These are phyloP conservation scores for Cyclophora punctaria DNA, from an alignment of 2,888 invertebrate genomes.

Conservation along the genomic window DNA sequence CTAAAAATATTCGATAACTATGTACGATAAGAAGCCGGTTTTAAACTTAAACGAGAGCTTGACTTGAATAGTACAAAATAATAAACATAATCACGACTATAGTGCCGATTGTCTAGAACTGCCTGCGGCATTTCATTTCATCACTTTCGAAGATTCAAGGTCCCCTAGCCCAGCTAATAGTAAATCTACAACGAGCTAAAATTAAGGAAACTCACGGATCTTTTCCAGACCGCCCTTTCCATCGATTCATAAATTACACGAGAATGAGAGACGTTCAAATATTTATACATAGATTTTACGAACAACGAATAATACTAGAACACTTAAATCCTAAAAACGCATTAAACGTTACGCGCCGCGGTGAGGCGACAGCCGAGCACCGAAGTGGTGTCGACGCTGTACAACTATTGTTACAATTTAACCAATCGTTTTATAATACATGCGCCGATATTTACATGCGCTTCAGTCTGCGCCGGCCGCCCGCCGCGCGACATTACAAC, in stretches of 20 bases:
- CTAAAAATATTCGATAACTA: conserved; percentile 69
- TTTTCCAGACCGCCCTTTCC: conserved; percentile 51
- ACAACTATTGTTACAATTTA: conserved; percentile 61
- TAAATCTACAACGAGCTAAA: conserved; percentile 72
- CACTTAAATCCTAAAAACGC: conserved; percentile 65
- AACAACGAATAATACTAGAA: conserved; percentile 75
- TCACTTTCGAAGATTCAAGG: conserved; percentile 69
- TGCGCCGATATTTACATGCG: conserved; percentile 24
- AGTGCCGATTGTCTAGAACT: conserved; percentile 75
- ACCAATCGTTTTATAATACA: conserved; percentile 20
- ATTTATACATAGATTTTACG: conserved; percentile 75
- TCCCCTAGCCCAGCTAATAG: conserved; percentile 75
- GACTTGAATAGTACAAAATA: conserved; percentile 67
- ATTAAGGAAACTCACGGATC: conserved; percentile 58
- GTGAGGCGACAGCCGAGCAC: conserved; percentile 60
- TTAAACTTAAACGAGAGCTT: conserved; percentile 73
- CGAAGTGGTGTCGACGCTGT: conserved; percentile 59
- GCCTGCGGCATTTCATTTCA: conserved; percentile 61
- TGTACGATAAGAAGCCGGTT: conserved; percentile 69
- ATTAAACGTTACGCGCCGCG: conserved; percentile 56
- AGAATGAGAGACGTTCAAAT: conserved; percentile 74
- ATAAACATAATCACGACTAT: conserved; percentile 67
- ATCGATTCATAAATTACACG: conserved; percentile 72
- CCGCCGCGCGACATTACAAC: conserved; percentile 19
- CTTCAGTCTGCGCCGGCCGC: conserved; percentile 27